Evolutionary conservation across 1,140 invertebrate species (phyloP).

Genomic region (Bombus confusus): DNA sequence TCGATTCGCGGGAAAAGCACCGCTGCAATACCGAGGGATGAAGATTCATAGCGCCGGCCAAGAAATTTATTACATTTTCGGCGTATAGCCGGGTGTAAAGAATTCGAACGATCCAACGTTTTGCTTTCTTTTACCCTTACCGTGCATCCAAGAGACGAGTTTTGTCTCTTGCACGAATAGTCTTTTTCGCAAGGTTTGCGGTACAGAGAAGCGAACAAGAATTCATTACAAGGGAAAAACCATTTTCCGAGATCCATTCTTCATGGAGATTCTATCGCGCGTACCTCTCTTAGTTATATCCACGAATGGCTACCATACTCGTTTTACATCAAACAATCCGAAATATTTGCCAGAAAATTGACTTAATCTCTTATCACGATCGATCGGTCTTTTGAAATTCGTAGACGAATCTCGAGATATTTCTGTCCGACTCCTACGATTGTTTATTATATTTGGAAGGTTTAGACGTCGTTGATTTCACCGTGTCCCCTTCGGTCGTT

Average conservation of each 20-base stretch:
- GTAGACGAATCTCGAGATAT: not conserved
- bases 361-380: not conserved
- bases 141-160: not conserved
- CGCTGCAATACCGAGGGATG: not conserved
- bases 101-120: not conserved
- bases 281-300: not conserved
- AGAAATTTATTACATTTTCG: constrained; percentile 40
- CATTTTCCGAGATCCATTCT: not conserved
- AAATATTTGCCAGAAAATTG: not conserved
- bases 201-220: not conserved
- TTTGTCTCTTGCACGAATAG: not conserved
- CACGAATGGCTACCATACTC: accelerated
- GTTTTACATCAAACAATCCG: no score
- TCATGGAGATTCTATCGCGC: not conserved
- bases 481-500: not conserved
- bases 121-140: not conserved
- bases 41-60: constrained; percentile 10
- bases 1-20: constrained; percentile 19
- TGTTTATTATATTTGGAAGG: constrained; percentile 25
- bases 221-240: not conserved
- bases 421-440: not conserved
- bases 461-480: constrained; percentile 28
- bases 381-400: not conserved
- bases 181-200: not conserved
- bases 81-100: not conserved